Evolutionary conservation across 2,113 vertebrate species (phyloP).

Genomic region (Lasiurus cinereus): DNA sequence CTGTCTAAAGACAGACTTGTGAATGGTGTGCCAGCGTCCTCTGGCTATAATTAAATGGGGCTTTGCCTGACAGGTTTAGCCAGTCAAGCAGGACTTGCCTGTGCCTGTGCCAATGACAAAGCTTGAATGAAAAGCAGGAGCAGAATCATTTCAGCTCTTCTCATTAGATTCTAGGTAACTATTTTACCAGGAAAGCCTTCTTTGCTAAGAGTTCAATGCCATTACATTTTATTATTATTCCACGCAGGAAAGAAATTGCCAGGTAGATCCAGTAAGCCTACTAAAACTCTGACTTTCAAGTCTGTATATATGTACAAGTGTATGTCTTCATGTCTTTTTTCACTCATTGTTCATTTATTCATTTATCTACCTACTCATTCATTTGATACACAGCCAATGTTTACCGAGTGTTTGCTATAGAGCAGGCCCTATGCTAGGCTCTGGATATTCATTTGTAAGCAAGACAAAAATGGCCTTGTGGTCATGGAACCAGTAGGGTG

Average conservation of each 20-base stretch:
- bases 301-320: neutral
- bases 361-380: neutral
- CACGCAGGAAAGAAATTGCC: neutral
- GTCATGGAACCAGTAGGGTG: neutral
- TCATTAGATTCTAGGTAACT: neutral
- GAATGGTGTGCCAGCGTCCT: conserved; percentile 5
- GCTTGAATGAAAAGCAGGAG: conserved; percentile 50
- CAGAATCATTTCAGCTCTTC: conserved; percentile 9
- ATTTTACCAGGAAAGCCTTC: conserved; percentile 4
- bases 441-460: neutral
- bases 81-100: conserved; percentile 56
- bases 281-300: neutral
- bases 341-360: neutral
- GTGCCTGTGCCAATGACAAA: neutral
- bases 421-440: neutral
- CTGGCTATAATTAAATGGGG: conserved; percentile 41
- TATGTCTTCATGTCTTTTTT: neutral
- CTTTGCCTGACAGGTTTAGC: conserved; percentile 65
- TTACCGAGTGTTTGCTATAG: neutral
- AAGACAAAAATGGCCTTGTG: neutral
- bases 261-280: neutral
- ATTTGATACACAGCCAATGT: neutral
- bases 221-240: neutral
- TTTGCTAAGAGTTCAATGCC: neutral
- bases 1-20: conserved; percentile 51